phyloP scores from a whole-genome alignment of 2,888 invertebrate species.

The Coleophora deauratella region DNA sequence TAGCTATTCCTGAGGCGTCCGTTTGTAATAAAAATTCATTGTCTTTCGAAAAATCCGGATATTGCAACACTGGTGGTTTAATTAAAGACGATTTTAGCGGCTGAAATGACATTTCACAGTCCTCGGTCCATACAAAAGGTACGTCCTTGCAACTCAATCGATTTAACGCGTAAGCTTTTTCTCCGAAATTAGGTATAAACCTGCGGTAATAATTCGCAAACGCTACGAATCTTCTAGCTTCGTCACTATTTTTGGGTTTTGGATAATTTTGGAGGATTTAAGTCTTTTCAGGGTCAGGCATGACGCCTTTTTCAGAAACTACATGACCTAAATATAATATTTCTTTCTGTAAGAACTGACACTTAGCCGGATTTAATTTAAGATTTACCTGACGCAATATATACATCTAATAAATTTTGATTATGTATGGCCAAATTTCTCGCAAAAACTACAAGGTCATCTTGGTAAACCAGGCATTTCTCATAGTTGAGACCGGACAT shows the following conservation, averaged over 20 bases:
- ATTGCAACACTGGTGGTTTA: conserved; percentile 8
- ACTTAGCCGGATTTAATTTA: conserved; percentile 1
- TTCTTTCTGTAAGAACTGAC: conserved; percentile 7
- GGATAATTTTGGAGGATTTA: conserved; percentile 8
- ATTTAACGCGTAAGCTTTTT: conserved; percentile 7
- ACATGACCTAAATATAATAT: conserved; percentile 12
- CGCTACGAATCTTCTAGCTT: conserved; percentile 9
- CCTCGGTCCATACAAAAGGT: conserved; percentile 2
- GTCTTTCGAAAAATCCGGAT: conserved; percentile 10
- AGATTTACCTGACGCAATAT: conserved; percentile 6
- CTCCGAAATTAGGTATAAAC: conserved; percentile 10
- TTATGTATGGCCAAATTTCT: conserved; percentile 4
- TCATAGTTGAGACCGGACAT: background rate
- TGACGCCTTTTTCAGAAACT: conserved; percentile 7
- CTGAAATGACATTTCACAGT: background rate
- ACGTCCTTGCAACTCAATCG: conserved; percentile 5
- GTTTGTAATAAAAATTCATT: conserved; percentile 3
- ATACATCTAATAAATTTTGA: conserved; percentile 1
- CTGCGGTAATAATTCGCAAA: conserved; percentile 12
- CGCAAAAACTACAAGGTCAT: conserved; percentile 5
- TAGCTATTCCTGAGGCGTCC: conserved; percentile 11
- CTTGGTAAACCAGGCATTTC: conserved; percentile 5
- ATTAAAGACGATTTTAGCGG: background rate
- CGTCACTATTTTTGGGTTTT: conserved; percentile 7
- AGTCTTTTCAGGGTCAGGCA: conserved; percentile 12